Percentiles rank a stretch among this genome's conserved stretches.
Conservation (phyloP, 2,113 vertebrate genomes). For the Ceyx margarethae region DNA sequence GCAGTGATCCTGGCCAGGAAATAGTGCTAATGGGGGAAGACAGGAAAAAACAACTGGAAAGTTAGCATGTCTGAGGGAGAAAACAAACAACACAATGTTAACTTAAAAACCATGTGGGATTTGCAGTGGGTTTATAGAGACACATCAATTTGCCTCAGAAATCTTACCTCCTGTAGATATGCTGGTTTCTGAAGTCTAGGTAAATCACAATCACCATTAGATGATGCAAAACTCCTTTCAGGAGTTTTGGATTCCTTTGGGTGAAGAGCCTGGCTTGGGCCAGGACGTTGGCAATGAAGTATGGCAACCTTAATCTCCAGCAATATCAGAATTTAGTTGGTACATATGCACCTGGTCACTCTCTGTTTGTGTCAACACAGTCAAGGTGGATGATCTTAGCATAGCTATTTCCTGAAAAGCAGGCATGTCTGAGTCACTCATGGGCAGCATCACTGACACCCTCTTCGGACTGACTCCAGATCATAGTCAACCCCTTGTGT, state of each 20-base stretch:
- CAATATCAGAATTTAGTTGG: background rate
- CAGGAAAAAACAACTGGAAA: background rate
- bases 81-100: background rate
- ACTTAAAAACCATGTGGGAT: background rate
- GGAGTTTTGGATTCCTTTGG: background rate
- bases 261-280: background rate
- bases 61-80: background rate
- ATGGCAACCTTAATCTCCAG: background rate
- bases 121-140: background rate
- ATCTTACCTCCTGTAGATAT: background rate
- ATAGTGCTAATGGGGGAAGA: background rate
- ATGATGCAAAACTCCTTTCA: background rate
- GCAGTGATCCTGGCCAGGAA: background rate
- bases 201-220: background rate
- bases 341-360: background rate
- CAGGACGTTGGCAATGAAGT: background rate
- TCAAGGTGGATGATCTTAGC: background rate
- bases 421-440: background rate
- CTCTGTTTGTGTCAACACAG: background rate
- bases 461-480: background rate
- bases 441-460: background rate
- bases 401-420: background rate
- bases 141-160: background rate
- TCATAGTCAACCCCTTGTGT: accelerated
- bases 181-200: background rate